A percentile compares a stretch with the other conserved stretches of the same genome.
These are phyloP conservation scores for Pteria penguin DNA, from an alignment of 2,888 invertebrate genomes.

Conservation along the genomic window DNA sequence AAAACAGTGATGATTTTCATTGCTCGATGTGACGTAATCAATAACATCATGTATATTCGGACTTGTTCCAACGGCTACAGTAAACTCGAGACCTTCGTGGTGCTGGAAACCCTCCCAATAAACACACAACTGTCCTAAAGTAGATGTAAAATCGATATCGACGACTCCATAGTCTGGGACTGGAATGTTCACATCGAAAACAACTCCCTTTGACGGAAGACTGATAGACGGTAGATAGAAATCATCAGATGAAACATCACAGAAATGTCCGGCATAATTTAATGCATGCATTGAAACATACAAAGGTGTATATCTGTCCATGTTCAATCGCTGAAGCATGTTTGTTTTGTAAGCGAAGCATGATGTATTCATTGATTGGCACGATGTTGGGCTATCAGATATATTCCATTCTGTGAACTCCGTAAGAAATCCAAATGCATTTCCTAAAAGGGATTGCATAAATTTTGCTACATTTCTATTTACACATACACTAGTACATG, in stretches of 20 bases:
- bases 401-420: background rate
- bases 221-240: conserved; percentile 45
- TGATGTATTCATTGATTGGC: background rate
- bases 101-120: conserved; percentile 42
- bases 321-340: conserved; percentile 24
- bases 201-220: conserved; percentile 43
- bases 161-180: background rate
- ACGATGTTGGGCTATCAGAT: background rate
- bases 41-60: conserved; percentile 26
- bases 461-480: too few species aligned
- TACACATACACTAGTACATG: too few species aligned
- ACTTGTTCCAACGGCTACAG: conserved; percentile 38
- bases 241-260: conserved; percentile 25
- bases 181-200: conserved; percentile 45
- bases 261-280: conserved; percentile 53
- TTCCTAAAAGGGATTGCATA: conserved; percentile 32
- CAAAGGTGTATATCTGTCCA: conserved; percentile 22
- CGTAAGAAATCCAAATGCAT: background rate
- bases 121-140: conserved; percentile 20
- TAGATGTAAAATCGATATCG: background rate
- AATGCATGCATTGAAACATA: conserved; percentile 44
- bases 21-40: background rate
- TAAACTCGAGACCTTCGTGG: conserved; percentile 21
- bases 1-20: background rate
- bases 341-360: background rate